A percentile compares a stretch with the other conserved stretches of the same genome.
These are phyloP conservation scores for Galerucella nymphaeae DNA, from an alignment of 2,888 invertebrate species.

Conservation along the genomic window DNA sequence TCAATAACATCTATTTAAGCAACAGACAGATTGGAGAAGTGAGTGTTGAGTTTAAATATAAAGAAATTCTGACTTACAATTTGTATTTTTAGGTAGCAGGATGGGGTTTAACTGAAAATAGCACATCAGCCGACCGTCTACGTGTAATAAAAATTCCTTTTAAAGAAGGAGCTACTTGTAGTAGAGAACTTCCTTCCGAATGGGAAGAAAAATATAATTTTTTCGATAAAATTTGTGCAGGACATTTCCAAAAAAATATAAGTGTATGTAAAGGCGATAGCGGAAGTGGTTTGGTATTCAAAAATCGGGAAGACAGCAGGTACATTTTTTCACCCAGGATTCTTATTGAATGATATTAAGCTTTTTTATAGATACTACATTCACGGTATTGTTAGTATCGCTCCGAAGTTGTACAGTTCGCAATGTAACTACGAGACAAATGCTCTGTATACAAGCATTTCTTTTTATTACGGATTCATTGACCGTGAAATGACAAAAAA, in stretches of 20 bases:
- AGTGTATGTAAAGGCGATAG: constrained; percentile 45
- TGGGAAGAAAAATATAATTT: constrained; percentile 41
- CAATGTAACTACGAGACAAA: constrained; percentile 42
- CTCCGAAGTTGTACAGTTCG: constrained; percentile 27
- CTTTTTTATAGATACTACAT: constrained; percentile 37
- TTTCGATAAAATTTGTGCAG: constrained; percentile 45
- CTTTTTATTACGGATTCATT: constrained; percentile 40
- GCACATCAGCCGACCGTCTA: constrained; percentile 36
- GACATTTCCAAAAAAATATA: constrained; percentile 36
- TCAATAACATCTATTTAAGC: constrained; percentile 33
- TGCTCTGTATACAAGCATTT: constrained; percentile 41
- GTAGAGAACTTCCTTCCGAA: constrained; percentile 38
- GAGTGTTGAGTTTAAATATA: not conserved
- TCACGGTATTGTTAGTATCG: constrained; percentile 44
- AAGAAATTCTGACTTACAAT: too few species aligned
- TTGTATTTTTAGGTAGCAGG: constrained; percentile 37
- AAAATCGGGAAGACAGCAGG: constrained; percentile 41
- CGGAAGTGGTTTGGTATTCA: constrained; percentile 42
- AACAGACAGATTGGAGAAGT: constrained; percentile 40
- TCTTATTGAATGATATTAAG: too few species aligned
- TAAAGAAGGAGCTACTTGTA: constrained; percentile 40
- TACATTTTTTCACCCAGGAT: not conserved
- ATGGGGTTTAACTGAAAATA: constrained; percentile 40
- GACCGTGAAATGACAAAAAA: constrained; percentile 36
- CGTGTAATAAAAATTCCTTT: constrained; percentile 39